Evolutionary conservation across 1,140 invertebrate species (phyloP), one percentile per base, ranked within the genome.

Genomic region (Ceratosolen solmsi): DNA sequence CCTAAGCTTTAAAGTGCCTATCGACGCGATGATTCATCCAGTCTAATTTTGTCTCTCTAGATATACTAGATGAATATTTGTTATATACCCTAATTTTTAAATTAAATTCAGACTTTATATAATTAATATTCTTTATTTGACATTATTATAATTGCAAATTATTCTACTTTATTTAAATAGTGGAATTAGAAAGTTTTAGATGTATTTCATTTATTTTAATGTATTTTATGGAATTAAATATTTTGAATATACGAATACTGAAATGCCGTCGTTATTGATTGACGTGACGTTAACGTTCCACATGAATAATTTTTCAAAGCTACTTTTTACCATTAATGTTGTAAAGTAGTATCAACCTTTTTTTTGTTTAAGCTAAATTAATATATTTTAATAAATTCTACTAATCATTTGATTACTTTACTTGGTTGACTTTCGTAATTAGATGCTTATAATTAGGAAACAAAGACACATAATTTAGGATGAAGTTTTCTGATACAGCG

Each of bases 1-100:
- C 36, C 0, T 63, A 27, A 20, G 17, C 68, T 73, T 82, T 82
- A 78, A 82, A 78, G 49, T 22, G 20, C 68, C 8, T 76, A 71
- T 60, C 72, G 36, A 49, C 9, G 38, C 80, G 68, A 82, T 82
- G 80, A 82, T 78, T 82, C 74, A 82, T 73, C 68, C 54, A 63
- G 36, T 82, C 74, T 82, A 82, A 82, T 82, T 82, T 82, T 82
- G 73, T 72, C 73, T 72, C 73, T 77, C 74, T 58, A 63, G 58
- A 71, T 77, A 60, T 77, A 56, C 20, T 77, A 46, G 38, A 60
- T 27, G 63, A 49, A 49, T 72, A 72, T 82, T 76, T 82, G 51
- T 71, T 77, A 77, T 58, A 72, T 77, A 77, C 63, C 25, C 54
- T 81, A 68, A 56, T 76, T 75, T 68, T 68, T 27, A 81, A 81